These are phyloP conservation scores for Sebastes umbrosus DNA, from an alignment of 2,797 vertebrate species.

Conservation along the genomic window DNA sequence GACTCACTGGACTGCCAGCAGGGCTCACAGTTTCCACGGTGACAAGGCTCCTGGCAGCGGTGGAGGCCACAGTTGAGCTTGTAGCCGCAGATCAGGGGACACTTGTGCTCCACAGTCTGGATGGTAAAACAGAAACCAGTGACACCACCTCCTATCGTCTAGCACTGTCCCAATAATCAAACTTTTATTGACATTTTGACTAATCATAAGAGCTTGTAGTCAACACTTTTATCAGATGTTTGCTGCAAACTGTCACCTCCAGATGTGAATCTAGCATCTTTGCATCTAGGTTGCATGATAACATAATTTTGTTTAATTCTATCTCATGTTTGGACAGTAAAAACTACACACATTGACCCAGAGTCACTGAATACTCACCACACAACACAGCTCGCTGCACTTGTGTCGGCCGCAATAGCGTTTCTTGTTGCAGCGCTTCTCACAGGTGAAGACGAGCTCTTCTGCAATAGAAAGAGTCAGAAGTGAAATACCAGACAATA, in stretches of 20 bases:
- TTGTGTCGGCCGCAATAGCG: constrained; percentile 95
- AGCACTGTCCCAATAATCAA: fast-evolving
- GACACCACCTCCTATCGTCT: neutral
- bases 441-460: constrained; percentile 92
- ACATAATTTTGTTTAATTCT: neutral
- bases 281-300: neutral
- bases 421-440: constrained; percentile 95
- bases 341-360: neutral
- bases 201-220: neutral
- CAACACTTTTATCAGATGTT: neutral
- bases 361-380: constrained; percentile 83
- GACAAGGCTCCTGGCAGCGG: constrained; percentile 95
- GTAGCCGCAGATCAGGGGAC: constrained; percentile 93
- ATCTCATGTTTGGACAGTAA: neutral
- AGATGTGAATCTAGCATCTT: neutral
- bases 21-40: constrained; percentile 95
- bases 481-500: neutral
- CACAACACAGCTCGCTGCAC: constrained; percentile 95
- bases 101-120: constrained; percentile 92
- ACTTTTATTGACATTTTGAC: neutral
- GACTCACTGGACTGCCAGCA: constrained; percentile 98
- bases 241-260: neutral
- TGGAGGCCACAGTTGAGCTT: constrained; percentile 97
- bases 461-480: constrained; percentile 60
- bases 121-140: neutral